phyloP scores from a whole-genome alignment of 53 echinoderm and acorn worm species.

The Holothuria leucospilota region DNA sequence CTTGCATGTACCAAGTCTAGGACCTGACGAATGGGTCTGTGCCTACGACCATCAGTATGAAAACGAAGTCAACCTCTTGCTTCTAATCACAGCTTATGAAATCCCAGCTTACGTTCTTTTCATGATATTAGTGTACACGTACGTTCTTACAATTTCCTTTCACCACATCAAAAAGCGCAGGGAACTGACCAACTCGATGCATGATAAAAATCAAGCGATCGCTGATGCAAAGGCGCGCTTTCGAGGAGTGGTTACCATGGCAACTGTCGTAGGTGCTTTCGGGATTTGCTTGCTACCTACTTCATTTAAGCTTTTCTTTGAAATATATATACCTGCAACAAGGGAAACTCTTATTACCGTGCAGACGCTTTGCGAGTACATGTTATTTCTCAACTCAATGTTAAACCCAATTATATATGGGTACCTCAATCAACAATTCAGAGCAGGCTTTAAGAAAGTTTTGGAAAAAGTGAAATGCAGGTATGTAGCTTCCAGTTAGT shows the following conservation, averaged over 20 bases:
- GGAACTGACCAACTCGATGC: background rate
- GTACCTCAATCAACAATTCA: background rate
- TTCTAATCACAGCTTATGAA: background rate
- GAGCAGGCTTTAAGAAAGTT: constrained; percentile 8
- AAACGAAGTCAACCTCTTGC: background rate
- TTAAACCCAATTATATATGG: constrained; percentile 24
- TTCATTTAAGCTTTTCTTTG: constrained; percentile 3
- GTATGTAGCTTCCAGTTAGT: background rate
- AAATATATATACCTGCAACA: background rate
- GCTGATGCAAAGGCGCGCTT: background rate
- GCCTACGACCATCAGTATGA: background rate
- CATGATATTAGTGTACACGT: background rate
- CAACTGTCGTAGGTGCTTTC: constrained; percentile 20
- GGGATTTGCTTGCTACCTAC: constrained; percentile 30
- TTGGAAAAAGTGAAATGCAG: background rate
- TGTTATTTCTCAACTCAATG: background rate
- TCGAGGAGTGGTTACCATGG: constrained; percentile 25
- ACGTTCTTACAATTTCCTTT: constrained; percentile 1
- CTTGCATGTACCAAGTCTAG: background rate
- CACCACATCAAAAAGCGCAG: background rate
- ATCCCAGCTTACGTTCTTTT: background rate
- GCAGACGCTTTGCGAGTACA: constrained; percentile 7
- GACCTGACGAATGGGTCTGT: background rate
- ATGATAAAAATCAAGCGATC: background rate
- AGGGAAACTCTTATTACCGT: background rate